Evolutionary conservation across 2,797 vertebrate species (phyloP).

Genomic region (Tangara arthus): DNA sequence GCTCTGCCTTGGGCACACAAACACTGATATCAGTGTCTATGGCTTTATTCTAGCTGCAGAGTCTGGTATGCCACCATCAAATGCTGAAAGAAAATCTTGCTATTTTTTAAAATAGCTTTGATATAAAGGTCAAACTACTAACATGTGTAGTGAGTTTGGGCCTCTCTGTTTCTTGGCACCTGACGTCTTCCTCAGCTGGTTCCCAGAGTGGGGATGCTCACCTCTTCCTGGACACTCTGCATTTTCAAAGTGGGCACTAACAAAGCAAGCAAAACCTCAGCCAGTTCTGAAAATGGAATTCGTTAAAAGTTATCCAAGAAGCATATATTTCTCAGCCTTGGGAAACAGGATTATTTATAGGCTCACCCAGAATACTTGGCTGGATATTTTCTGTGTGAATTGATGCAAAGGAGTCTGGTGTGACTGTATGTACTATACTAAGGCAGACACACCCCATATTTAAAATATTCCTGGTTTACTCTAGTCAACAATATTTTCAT

Average conservation of each 20-base stretch:
- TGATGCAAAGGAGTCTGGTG: neutral
- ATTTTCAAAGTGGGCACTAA: neutral
- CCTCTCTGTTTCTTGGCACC: neutral
- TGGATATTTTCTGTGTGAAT: constrained; percentile 19
- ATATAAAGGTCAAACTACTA: neutral
- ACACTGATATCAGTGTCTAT: neutral
- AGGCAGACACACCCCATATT: constrained; percentile 20
- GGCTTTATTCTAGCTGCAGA: neutral
- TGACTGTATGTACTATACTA: neutral
- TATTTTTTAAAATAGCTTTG: neutral
- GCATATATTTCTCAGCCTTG: neutral
- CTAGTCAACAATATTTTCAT: neutral
- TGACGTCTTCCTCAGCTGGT: accelerated
- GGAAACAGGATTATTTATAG: neutral
- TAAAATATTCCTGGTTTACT: constrained; percentile 15
- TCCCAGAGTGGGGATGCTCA: neutral
- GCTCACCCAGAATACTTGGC: neutral
- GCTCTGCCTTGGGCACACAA: neutral
- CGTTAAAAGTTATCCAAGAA: neutral
- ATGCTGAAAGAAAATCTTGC: neutral
- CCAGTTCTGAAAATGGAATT: neutral
- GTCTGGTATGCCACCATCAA: neutral
- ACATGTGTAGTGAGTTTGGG: neutral
- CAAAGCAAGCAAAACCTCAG: neutral
- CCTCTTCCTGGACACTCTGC: neutral